Percentiles rank a stretch among this genome's conserved stretches.
phyloP scores from a whole-genome alignment of 2,797 vertebrate genomes.

The Neostethus bicornis region DNA sequence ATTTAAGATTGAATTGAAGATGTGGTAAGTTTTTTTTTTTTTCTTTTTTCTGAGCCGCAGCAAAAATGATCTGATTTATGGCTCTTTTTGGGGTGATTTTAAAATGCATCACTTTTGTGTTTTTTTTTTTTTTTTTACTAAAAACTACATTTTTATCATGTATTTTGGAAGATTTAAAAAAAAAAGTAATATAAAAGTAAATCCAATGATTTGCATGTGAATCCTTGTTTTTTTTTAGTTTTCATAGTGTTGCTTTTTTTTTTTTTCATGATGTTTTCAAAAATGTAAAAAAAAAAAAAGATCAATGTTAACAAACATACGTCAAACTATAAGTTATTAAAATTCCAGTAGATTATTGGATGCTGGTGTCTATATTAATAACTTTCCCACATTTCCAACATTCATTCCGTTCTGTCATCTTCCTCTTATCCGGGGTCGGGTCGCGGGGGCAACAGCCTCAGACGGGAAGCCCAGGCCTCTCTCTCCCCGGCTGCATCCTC shows the following conservation, averaged over 20 bases:
- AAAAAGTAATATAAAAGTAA: background rate
- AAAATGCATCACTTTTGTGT: background rate
- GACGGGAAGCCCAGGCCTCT: no score
- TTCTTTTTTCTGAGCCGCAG: background rate
- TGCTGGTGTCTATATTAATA: background rate
- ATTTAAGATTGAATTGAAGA: slow-evolving; percentile 11
- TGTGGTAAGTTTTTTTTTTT: background rate
- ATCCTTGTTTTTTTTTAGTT: background rate
- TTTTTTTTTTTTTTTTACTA: background rate
- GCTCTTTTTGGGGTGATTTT: no score
- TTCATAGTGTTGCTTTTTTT: no score
- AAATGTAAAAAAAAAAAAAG: background rate
- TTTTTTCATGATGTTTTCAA: no score
- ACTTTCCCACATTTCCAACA: no score
- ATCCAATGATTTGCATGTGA: background rate
- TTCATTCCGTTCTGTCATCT: no score
- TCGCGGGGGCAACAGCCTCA: no score
- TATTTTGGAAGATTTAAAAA: background rate
- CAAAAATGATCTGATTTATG: background rate
- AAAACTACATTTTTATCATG: background rate
- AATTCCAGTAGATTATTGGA: background rate
- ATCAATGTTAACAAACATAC: background rate
- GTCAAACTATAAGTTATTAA: background rate
- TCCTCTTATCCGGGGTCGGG: no score
- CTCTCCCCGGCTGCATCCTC: no score